Base-by-base conservation (phyloP, 2,888 invertebrate genomes). In the Parnassius glacialis region DNA sequence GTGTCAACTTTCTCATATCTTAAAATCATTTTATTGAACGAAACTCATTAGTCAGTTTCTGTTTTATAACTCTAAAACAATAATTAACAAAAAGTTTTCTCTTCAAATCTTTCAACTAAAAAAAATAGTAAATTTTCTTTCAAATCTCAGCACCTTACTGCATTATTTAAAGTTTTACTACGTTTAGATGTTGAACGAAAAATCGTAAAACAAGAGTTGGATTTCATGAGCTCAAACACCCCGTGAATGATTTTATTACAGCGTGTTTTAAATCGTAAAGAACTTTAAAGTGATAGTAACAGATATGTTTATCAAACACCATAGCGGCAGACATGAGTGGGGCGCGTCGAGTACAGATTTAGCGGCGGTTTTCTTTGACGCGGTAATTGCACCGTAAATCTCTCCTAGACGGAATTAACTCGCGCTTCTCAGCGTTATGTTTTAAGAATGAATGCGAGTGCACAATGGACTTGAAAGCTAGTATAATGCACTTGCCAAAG, bases 311-410 rank as follows among this genome's bases (percentile, higher is more conserved):
- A 59, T 63, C 59, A 52, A 45, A 56, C 55, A 41, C 10, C 55
- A 34, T 60, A 48, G 57, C 50, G 13, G 11, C 59, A 34, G 25
- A 20, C 20, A 44, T 10, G 25, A 52, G 58, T 48, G 61, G 41
- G 12, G 53, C 53, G 56, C 51, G 25, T 20, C 45, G 64, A 50
- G 69, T 68, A 68, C 76, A 70, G 76, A 79, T 78, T 78, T 76
- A 76, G 76, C 70, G 64, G 72, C 71, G 73, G 74, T 73, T 71
- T 67, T 74, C 71, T 77, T 76, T 79, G 80, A 78, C 75, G 74
- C 68, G 64, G 70, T 78, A 80, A 80, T 80, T 79, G 79, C 73
- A 57, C 74, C 67, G 76, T 80, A 79, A 80, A 81, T 81, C 76
- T 76, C 73, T 61, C 71, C 57, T 20, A 72, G 70, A 73, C 73